A percentile compares a stretch with the other conserved stretches of the same genome.
Evolutionary conservation across 2,113 vertebrate genomes (phyloP).

Genomic region (Synchiropus splendidus): DNA sequence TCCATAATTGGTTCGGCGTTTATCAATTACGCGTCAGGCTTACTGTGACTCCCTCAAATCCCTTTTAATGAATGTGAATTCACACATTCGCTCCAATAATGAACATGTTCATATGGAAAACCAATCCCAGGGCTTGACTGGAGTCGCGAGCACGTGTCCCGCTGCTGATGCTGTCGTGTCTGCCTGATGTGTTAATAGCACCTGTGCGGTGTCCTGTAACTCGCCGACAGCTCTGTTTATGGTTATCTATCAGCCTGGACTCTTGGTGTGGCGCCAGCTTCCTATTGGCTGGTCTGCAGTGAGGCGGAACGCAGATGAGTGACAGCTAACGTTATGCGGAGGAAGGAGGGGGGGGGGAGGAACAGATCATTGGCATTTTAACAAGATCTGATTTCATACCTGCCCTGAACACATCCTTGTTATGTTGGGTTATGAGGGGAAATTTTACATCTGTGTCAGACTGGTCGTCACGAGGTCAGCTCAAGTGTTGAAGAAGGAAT

Average conservation of each 20-base stretch:
- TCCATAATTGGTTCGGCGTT: too few relatives aligned
- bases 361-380: conserved; percentile 58
- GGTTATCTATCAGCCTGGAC: conserved; percentile 63
- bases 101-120: conserved; percentile 9
- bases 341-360: conserved; percentile 12
- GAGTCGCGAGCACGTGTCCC: neutral
- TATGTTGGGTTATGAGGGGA: too few relatives aligned
- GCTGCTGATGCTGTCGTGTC: conserved; percentile 4
- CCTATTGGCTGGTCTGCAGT: conserved; percentile 61
- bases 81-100: conserved; percentile 12
- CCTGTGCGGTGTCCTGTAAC: conserved; percentile 65
- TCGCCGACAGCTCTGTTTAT: conserved; percentile 57
- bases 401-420: too few relatives aligned
- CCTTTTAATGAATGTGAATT: conserved; percentile 19
- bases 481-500: conserved; percentile 39
- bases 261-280: conserved; percentile 64
- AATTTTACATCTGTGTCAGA: too few relatives aligned
- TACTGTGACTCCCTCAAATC: conserved; percentile 7
- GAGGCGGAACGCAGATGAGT: conserved; percentile 70
- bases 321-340: conserved; percentile 47
- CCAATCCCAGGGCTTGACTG: neutral
- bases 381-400: conserved; percentile 37
- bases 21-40: too few relatives aligned
- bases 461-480: too few relatives aligned
- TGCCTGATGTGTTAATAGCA: conserved; percentile 55